Evolutionary conservation across 92 coral and sea anemone genomes (phyloP), one percentile per base, ranked within the genome.

Genomic region (Bergia sp.): DNA sequence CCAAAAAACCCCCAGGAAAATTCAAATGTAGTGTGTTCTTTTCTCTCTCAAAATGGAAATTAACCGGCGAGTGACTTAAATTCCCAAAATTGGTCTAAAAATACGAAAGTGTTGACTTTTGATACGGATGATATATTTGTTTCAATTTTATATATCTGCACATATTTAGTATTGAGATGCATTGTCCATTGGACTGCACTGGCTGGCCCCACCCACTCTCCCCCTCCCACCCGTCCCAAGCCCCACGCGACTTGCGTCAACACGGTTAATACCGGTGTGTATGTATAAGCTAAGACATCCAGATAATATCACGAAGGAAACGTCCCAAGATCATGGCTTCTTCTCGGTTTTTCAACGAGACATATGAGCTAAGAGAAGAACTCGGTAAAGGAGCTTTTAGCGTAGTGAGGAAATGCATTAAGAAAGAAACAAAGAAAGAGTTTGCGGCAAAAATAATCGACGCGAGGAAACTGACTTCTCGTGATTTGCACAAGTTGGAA

Each of bases 321-420:
- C 43, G 69, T 61, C 69, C n/a, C 29, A 61, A 29, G 29, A 61
- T 69, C 36, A 82, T 82, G 86, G 76, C 76, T 40, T 37, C 16
- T 65, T 39, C 86, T 7, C 75, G 89, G 50, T 86, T 93, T 36
- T 97, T 97, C 69, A 74, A 88, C 80, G 99, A 97, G 64, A 85
- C 85, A 80, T 97, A 93, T 65, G 98, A 97, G 9, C 77, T 97
- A 36, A 94, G 92, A 40, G 97, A 96, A 78, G 99, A 97, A 79
- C 90, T 97, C 0, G 99, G 99, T 41, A 97, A 94, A 84, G 99
- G 99, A 2, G 99, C 99, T 37, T 97, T 97, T 87, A 97, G 99
- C 77, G 89, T 91, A 18, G 99, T 97, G 16, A 93, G 92, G 37
- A 88, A 87, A 87, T 97, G 99, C 85, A 83, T 89, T 47, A 91